These are phyloP conservation scores for Mellivora capensis DNA, from an alignment of 2,113 vertebrate genomes.

Conservation along the genomic window DNA sequence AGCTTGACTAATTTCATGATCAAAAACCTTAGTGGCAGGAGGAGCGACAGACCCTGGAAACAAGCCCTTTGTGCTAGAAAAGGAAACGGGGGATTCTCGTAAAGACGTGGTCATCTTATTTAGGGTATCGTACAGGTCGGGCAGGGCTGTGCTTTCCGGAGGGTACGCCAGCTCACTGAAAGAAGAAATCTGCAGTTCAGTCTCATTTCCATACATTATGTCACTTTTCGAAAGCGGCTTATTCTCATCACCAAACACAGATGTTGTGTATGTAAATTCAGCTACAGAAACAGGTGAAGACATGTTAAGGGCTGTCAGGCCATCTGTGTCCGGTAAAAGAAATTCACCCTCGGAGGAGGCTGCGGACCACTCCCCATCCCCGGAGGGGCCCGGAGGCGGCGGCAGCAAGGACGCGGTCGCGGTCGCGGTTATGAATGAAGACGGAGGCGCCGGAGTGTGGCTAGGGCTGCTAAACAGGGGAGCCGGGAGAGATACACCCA, in stretches of 20 bases:
- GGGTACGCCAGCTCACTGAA: constrained; percentile 78
- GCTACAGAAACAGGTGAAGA: constrained; percentile 81
- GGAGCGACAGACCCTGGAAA: constrained; percentile 79
- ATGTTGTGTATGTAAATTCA: constrained; percentile 79
- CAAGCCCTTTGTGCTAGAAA: constrained; percentile 80
- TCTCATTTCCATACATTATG: constrained; percentile 76
- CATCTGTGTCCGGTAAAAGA: constrained; percentile 83
- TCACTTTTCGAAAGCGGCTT: constrained; percentile 75
- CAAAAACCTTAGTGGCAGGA: constrained; percentile 78
- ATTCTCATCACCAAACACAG: constrained; percentile 80
- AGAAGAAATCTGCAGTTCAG: constrained; percentile 80
- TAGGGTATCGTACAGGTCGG: constrained; percentile 70
- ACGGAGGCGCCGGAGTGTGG: constrained; percentile 76
- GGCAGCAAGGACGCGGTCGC: constrained; percentile 80
- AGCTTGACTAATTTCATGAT: constrained; percentile 77
- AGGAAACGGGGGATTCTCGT: constrained; percentile 75
- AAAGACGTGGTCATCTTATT: constrained; percentile 73
- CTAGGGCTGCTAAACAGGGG: constrained; percentile 79
- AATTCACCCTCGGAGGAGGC: constrained; percentile 83
- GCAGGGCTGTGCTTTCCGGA: constrained; percentile 77
- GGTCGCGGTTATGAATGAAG: constrained; percentile 77
- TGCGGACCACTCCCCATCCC: constrained; percentile 83
- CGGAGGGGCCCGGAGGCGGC: constrained; percentile 84
- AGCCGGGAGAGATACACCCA: constrained; percentile 77
- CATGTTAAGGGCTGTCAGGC: constrained; percentile 71